Conservation (phyloP, 92 coral and sea anemone species). For the Siderastrea siderea region DNA sequence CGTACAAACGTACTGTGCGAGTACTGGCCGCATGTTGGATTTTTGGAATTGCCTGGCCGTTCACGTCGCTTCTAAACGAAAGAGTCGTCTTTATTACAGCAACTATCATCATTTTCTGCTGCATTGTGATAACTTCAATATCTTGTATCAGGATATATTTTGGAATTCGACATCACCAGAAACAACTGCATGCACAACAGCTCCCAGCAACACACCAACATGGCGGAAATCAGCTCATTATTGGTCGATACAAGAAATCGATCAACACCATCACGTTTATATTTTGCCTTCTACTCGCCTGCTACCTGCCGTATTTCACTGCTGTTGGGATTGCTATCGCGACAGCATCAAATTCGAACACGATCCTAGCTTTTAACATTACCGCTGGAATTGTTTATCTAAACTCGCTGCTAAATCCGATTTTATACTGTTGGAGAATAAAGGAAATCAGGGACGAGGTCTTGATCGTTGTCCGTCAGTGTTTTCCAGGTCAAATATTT, state of each 20-base stretch:
- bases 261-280: background rate
- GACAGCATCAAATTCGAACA: background rate
- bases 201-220: background rate
- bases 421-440: conserved; percentile 62
- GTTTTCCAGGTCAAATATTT: background rate
- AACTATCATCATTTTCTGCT: background rate
- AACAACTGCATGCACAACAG: conserved; percentile 8
- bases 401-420: conserved; percentile 62
- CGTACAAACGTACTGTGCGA: background rate
- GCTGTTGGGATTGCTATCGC: background rate
- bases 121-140: background rate
- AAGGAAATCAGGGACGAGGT: conserved; percentile 52
- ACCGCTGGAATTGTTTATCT: conserved; percentile 29
- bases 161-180: conserved; percentile 14
- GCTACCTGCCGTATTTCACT: conserved; percentile 10
- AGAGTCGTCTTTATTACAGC: background rate
- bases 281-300: background rate
- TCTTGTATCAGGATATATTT: background rate
- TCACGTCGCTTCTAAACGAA: background rate
- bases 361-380: conserved; percentile 8
- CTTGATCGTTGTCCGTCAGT: background rate
- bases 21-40: background rate
- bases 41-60: conserved; percentile 14
- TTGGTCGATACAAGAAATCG: conserved; percentile 9
- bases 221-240: background rate